A percentile compares a stretch with the other conserved stretches of the same genome.
These are phyloP conservation scores for Dryomyza anilis DNA, from an alignment of 2,888 invertebrate species.

Conservation along the genomic window DNA sequence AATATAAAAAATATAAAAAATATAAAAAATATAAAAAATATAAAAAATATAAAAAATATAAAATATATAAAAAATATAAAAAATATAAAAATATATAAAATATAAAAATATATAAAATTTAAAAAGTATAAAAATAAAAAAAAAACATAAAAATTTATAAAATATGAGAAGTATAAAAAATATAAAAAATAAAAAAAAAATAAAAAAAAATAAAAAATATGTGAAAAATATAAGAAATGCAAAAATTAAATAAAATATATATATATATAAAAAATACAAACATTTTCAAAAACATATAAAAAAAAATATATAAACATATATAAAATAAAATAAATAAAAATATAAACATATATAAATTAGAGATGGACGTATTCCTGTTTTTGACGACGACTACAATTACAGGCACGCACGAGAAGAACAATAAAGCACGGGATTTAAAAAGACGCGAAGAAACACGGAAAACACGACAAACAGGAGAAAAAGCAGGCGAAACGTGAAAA, in stretches of 20 bases:
- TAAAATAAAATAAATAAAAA: background rate
- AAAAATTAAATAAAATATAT: background rate
- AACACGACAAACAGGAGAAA: too few species aligned
- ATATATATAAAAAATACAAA: background rate
- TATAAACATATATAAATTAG: too few species aligned
- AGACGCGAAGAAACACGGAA: too few species aligned
- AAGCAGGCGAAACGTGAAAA: too few species aligned
- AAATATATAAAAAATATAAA: background rate
- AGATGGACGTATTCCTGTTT: too few species aligned
- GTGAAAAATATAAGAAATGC: background rate
- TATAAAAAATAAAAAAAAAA: background rate
- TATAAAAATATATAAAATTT: background rate
- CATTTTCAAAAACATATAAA: background rate
- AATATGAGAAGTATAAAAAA: too few species aligned
- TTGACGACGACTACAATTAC: too few species aligned
- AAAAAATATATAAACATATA: background rate
- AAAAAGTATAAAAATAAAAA: too few species aligned
- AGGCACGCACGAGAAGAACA: too few species aligned
- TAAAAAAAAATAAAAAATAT: background rate
- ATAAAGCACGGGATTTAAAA: too few species aligned
- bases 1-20: background rate
- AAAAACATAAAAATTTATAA: too few species aligned
- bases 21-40: background rate
- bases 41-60: background rate
- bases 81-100: background rate